phyloP scores from a whole-genome alignment of 2,888 invertebrate genomes.

The Melangyna quadrimaculata region DNA sequence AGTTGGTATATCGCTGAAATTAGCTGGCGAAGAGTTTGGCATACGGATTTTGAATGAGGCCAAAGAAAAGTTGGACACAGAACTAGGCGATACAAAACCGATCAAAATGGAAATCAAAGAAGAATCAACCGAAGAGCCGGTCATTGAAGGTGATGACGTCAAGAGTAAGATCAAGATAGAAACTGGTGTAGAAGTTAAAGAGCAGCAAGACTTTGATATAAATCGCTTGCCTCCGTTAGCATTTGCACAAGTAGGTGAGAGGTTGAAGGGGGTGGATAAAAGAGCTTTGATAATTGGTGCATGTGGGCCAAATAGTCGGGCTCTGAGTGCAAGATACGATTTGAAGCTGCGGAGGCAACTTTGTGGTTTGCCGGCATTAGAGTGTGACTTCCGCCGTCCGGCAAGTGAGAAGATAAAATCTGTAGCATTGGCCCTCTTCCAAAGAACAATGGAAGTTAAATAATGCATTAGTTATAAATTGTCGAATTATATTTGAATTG shows the following conservation, averaged over 20 bases:
- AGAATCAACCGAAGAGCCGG: constrained; percentile 61
- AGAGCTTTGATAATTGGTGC: constrained; percentile 86
- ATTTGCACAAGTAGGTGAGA: constrained; percentile 84
- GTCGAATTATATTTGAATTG: neutral
- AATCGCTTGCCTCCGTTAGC: constrained; percentile 81
- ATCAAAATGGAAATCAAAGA: constrained; percentile 48
- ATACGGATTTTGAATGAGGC: constrained; percentile 80
- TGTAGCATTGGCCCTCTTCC: constrained; percentile 78
- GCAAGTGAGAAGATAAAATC: constrained; percentile 77
- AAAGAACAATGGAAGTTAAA: constrained; percentile 78
- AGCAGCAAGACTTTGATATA: constrained; percentile 70
- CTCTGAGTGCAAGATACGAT: constrained; percentile 90
- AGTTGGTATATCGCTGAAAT: constrained; percentile 89
- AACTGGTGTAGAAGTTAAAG: constrained; percentile 14
- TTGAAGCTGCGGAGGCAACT: constrained; percentile 87
- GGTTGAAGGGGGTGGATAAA: constrained; percentile 84
- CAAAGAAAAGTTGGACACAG: constrained; percentile 76
- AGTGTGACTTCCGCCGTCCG: constrained; percentile 81
- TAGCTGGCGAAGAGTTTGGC: constrained; percentile 87
- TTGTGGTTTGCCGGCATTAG: constrained; percentile 86
- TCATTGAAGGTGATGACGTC: constrained; percentile 78
- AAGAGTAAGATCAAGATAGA: constrained; percentile 72
- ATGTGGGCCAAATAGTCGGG: constrained; percentile 89
- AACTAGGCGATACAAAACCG: constrained; percentile 68
- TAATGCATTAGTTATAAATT: constrained; percentile 38